Evolutionary conservation across 1,140 invertebrate genomes (phyloP).

Genomic region (Tetramorium simillimum): DNA sequence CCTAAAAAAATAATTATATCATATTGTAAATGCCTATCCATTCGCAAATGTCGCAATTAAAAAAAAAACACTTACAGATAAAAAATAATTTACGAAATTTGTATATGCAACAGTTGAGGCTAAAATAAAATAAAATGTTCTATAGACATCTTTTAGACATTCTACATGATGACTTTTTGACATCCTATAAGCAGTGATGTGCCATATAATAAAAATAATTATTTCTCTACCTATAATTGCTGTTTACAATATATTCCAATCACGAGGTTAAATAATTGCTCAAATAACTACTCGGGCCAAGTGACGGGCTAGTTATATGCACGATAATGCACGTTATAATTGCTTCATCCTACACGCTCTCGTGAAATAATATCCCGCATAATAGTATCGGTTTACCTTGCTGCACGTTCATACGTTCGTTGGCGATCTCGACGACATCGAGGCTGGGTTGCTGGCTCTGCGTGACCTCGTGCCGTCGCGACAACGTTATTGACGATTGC

Average conservation of each 20-base stretch:
- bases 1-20: slow-evolving; percentile 15
- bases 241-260: not conserved
- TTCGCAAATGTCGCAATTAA: not conserved
- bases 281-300: not conserved
- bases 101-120: not conserved
- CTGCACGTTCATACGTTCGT: slow-evolving; percentile 75
- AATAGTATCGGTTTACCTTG: slow-evolving; percentile 65
- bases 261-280: not conserved
- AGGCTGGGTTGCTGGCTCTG: slow-evolving; percentile 85
- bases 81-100: not conserved
- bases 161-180: no score
- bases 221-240: no score
- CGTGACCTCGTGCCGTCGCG: slow-evolving; percentile 83
- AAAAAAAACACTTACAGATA: not conserved
- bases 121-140: not conserved
- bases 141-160: not conserved
- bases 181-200: no score
- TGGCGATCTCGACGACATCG: slow-evolving; percentile 82
- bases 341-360: not conserved
- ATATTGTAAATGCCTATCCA: not conserved
- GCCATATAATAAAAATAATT: no score
- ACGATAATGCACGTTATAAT: not conserved
- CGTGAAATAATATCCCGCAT: not conserved
- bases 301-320: not conserved
- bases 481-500: slow-evolving; percentile 73